phyloP scores from a whole-genome alignment of 37 sponge, comb jelly and placozoan species.

The Chondrilla cf. caribensis region DNA sequence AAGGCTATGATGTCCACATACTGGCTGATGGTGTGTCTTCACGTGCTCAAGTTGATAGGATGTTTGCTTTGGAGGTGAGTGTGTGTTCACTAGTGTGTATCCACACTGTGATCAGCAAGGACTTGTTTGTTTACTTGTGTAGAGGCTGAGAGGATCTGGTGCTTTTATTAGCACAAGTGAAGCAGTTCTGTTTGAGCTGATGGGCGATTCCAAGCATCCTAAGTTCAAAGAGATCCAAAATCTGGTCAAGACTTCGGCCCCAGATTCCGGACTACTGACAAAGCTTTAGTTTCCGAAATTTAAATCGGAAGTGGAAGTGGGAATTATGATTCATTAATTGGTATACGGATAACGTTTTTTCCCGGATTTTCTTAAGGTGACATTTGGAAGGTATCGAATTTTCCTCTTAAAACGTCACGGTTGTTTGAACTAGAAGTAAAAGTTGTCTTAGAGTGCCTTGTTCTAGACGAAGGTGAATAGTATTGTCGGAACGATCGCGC shows the following conservation, averaged over 20 bases:
- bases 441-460: too few relatives aligned
- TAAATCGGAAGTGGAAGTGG: too few relatives aligned
- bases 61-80: slow-evolving; percentile 86
- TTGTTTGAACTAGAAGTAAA: too few relatives aligned
- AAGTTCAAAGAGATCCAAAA: slow-evolving; percentile 87
- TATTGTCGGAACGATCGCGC: too few relatives aligned
- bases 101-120: background rate
- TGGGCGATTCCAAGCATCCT: slow-evolving; percentile 90
- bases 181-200: slow-evolving; percentile 84
- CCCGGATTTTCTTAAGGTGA: too few relatives aligned
- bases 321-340: too few relatives aligned
- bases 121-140: background rate
- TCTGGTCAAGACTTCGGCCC: slow-evolving; percentile 86
- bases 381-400: too few relatives aligned
- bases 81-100: background rate
- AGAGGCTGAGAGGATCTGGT: slow-evolving; percentile 87
- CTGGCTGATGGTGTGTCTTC: slow-evolving; percentile 93
- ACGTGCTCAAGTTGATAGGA: slow-evolving; percentile 81
- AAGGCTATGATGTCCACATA: slow-evolving; percentile 91
- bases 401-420: too few relatives aligned
- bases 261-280: slow-evolving; percentile 84
- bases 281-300: background rate
- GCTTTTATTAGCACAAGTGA: slow-evolving; percentile 91
- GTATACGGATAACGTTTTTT: too few relatives aligned
- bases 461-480: too few relatives aligned